phyloP scores from a whole-genome alignment of 1,140 invertebrate species.

The Portunus trituberculatus region DNA sequence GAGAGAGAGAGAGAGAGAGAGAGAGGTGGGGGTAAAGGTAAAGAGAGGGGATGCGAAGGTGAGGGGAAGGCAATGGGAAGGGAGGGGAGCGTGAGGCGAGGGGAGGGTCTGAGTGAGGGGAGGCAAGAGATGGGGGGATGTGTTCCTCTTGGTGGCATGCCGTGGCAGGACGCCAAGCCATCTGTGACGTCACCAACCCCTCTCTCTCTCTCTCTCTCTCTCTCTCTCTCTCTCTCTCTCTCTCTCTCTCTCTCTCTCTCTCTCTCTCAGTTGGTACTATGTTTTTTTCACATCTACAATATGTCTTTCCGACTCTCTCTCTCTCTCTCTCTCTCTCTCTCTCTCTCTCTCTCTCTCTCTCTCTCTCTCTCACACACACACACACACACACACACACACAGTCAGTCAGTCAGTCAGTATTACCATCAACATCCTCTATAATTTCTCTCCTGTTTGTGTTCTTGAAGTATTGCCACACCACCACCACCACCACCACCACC shows the following conservation, averaged over 20 bases:
- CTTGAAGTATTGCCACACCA: not conserved
- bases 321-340: slow-evolving; percentile 46
- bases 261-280: not conserved
- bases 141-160: not conserved
- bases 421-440: not conserved
- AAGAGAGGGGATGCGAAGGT: not conserved
- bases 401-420: too few species aligned
- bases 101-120: not conserved
- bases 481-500: not conserved
- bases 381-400: not conserved
- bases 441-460: not conserved
- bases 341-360: slow-evolving; percentile 61
- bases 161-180: slow-evolving; percentile 16
- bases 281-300: not conserved
- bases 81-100: not conserved
- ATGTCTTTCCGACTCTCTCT: slow-evolving; percentile 52
- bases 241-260: slow-evolving; percentile 51
- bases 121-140: not conserved
- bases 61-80: not conserved
- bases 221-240: slow-evolving; percentile 63
- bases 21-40: not conserved
- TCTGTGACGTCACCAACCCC: slow-evolving; percentile 18
- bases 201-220: slow-evolving; percentile 46
- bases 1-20: not conserved
- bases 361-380: slow-evolving; percentile 14